Percentiles rank a stretch among this genome's conserved stretches.
Conservation (phyloP, 2,113 vertebrate genomes). For the Bolborhynchus lineola region DNA sequence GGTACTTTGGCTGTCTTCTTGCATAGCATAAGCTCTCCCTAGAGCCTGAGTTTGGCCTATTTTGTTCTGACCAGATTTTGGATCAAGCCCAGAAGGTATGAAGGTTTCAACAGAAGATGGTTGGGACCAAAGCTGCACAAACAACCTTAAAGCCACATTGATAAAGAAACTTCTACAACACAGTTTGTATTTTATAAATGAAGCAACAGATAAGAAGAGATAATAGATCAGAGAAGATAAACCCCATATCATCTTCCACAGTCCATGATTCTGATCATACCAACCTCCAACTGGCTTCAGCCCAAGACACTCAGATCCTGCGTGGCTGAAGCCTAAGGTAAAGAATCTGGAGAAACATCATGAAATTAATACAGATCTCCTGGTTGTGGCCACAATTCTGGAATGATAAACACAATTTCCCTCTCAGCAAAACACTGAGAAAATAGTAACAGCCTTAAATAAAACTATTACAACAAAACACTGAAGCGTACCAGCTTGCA, state of each 20-base stretch:
- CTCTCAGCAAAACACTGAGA: neutral
- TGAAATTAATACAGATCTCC: neutral
- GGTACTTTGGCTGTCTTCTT: neutral
- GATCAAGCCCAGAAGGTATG: neutral
- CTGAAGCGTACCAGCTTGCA: neutral
- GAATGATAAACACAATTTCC: neutral
- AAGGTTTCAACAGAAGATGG: neutral
- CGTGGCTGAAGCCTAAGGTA: neutral
- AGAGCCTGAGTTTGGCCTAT: neutral
- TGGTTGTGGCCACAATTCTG: neutral
- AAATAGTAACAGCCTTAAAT: neutral
- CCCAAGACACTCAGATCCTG: neutral
- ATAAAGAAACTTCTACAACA: neutral
- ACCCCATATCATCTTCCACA: neutral
- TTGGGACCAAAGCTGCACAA: neutral
- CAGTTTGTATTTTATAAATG: neutral
- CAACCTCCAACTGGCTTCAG: constrained; percentile 1
- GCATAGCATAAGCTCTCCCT: neutral
- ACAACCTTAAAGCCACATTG: neutral
- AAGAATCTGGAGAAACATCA: neutral
- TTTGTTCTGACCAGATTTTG: neutral
- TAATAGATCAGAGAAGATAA: constrained; percentile 17
- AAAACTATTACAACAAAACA: neutral
- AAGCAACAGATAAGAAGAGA: constrained; percentile 20
- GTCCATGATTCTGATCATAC: neutral